A percentile compares a stretch with the other conserved stretches of the same genome.
Evolutionary conservation across 2,113 vertebrate species (phyloP).

Genomic region (Thamnophis sirtalis): DNA sequence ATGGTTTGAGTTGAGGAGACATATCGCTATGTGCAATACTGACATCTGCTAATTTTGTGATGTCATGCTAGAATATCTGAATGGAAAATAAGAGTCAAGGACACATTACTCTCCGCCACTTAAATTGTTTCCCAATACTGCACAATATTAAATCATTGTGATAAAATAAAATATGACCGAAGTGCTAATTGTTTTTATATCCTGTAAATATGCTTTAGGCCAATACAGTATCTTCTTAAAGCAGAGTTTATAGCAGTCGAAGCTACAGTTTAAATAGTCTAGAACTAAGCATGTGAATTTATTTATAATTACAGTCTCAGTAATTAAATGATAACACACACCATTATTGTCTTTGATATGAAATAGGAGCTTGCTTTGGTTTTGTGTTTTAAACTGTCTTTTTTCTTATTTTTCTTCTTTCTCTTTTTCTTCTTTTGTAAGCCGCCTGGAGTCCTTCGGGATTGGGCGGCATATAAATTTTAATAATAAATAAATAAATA

Average conservation of each 20-base stretch:
- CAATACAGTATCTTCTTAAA: conserved; percentile 27
- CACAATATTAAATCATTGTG: conserved; percentile 6
- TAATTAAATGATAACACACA: conserved; percentile 61
- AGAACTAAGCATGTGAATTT: conserved; percentile 48
- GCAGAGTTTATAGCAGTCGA: conserved; percentile 44
- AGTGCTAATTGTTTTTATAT: background rate
- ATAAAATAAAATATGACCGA: conserved; percentile 13
- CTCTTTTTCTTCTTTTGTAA: too few relatives aligned
- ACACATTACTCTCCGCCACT: background rate
- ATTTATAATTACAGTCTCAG: conserved; percentile 48
- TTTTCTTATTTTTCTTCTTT: too few relatives aligned
- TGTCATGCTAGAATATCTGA: background rate
- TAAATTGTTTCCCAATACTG: conserved; percentile 40
- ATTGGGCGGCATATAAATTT: too few relatives aligned
- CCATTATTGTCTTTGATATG: conserved; percentile 23
- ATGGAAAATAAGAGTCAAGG: background rate
- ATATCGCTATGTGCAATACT: background rate
- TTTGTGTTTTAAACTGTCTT: too few relatives aligned
- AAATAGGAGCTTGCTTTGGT: conserved; percentile 45
- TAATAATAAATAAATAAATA: too few relatives aligned
- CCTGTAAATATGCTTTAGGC: background rate
- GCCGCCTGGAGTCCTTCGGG: too few relatives aligned
- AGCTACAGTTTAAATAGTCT: conserved; percentile 41
- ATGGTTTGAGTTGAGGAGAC: background rate
- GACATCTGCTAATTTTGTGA: background rate